phyloP scores from a whole-genome alignment of 2,888 invertebrate species.

The Endomychus coccineus region DNA sequence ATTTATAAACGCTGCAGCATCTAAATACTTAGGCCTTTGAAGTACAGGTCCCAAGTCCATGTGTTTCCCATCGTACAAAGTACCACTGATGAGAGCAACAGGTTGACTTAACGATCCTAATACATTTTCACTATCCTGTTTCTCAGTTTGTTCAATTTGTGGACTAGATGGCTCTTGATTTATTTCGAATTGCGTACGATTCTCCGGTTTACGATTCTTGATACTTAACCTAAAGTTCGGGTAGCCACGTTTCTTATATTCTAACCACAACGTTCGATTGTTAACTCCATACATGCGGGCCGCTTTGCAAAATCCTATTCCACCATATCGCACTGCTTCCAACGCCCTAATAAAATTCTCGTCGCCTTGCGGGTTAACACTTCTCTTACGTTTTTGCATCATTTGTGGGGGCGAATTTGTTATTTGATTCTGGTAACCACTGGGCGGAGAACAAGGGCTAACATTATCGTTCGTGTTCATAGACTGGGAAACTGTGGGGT shows the following conservation, averaged over 20 bases:
- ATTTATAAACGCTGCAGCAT: slow-evolving; percentile 29
- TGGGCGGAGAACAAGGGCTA: slow-evolving; percentile 8
- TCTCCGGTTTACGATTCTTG: slow-evolving; percentile 61
- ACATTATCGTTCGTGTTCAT: slow-evolving; percentile 48
- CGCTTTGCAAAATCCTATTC: slow-evolving; percentile 80
- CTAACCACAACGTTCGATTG: slow-evolving; percentile 77
- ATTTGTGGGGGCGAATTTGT: slow-evolving; percentile 43
- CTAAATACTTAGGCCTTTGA: slow-evolving; percentile 37
- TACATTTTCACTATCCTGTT: too few relatives aligned
- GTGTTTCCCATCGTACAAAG: slow-evolving; percentile 56
- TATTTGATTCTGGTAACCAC: slow-evolving; percentile 27
- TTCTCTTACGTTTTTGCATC: slow-evolving; percentile 59
- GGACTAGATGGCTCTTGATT: too few relatives aligned
- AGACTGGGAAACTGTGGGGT: slow-evolving; percentile 46
- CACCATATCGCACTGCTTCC: slow-evolving; percentile 75
- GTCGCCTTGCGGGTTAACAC: slow-evolving; percentile 73
- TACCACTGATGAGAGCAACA: not conserved
- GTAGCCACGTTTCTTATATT: slow-evolving; percentile 78
- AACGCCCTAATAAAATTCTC: slow-evolving; percentile 76
- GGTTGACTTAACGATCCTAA: not conserved
- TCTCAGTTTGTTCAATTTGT: too few relatives aligned
- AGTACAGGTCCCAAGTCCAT: slow-evolving; percentile 61
- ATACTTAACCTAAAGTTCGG: slow-evolving; percentile 73
- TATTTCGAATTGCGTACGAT: too few relatives aligned
- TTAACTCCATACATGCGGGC: slow-evolving; percentile 78